Percentiles rank a stretch among this genome's conserved stretches.
phyloP scores from a whole-genome alignment of 2,113 vertebrate species.

The Natator depressus region DNA sequence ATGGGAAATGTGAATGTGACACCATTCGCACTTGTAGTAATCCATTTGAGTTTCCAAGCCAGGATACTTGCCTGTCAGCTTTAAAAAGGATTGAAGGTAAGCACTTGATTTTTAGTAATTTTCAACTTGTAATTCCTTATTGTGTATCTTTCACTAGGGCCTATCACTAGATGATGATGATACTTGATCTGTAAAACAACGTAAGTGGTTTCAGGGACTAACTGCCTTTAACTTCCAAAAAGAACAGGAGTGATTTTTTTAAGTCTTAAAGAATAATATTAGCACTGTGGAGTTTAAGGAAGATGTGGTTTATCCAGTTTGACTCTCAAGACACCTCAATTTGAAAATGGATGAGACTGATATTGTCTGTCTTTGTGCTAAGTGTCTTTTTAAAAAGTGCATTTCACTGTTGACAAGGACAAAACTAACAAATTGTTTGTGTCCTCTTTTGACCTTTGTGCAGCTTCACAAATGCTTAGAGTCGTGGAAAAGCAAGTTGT shows the following conservation, averaged over 20 bases:
- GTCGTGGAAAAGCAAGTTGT: background rate
- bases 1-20: constrained; percentile 89
- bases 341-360: background rate
- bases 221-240: background rate
- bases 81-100: constrained; percentile 92
- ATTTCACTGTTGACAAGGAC: background rate
- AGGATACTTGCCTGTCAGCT: constrained; percentile 86
- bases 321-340: background rate
- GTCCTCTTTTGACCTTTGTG: background rate
- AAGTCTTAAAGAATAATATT: background rate
- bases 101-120: constrained; percentile 44
- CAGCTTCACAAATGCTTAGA: background rate
- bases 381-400: background rate
- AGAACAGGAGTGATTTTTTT: background rate
- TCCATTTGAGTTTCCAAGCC: constrained; percentile 90
- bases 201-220: background rate
- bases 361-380: background rate
- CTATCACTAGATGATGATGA: background rate
- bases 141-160: background rate
- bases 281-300: background rate
- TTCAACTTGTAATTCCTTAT: background rate
- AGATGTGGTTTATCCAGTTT: background rate
- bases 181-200: background rate
- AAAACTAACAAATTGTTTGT: background rate
- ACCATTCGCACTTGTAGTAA: constrained; percentile 91